Base-by-base conservation (phyloP, 2,888 invertebrate species). In the Antitype chi region DNA sequence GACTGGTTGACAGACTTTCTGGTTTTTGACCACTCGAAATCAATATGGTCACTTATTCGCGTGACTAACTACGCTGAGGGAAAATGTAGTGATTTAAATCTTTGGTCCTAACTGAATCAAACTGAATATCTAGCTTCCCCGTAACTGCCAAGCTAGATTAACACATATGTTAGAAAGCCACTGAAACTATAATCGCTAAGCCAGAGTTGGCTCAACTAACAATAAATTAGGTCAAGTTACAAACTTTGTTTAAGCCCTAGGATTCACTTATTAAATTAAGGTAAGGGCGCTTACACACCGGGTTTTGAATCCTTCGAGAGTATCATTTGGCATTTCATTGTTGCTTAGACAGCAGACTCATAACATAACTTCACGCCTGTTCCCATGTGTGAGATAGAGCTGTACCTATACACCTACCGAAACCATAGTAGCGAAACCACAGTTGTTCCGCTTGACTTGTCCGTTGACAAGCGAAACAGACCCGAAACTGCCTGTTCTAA, bases 241-340 rank as follows among this genome's bases (percentile, higher is more conserved):
- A 15, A 84, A 85, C 72, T 84, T 57, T n/a, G 70, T 72, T 73
- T 20, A 75, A 85, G 60, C 84, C 81, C 69, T 70, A 70, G 63
- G 60, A 70, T 78, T 74, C 55, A 70, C 38, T 83, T 83, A 83
- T 79, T 74, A 52, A 83, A 64, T 70, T 68, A 71, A 43, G 55
- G 52, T 76, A 66, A 52, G 57, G 52, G 2, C 8, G 15, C 0
- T 17, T 52, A n/a, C 28, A 63, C n/a, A 63, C 32, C 3, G 52
- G 23, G n/a, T n/a, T 70, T 23, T 43, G 11, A 28, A 52, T 25
- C 3, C 5, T 47, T 9, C 1, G 23, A 11, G 17, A 55, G 11
- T 38, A 55, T 38, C 0, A 68, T 20, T 52, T 55, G 2, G 11
- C 11, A 13, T 67, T 67, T 11, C 2, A 52, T 52, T 52, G 1